These are phyloP conservation scores for Geotrypetes seraphini DNA, from an alignment of 2,797 vertebrate species.

Conservation along the genomic window DNA sequence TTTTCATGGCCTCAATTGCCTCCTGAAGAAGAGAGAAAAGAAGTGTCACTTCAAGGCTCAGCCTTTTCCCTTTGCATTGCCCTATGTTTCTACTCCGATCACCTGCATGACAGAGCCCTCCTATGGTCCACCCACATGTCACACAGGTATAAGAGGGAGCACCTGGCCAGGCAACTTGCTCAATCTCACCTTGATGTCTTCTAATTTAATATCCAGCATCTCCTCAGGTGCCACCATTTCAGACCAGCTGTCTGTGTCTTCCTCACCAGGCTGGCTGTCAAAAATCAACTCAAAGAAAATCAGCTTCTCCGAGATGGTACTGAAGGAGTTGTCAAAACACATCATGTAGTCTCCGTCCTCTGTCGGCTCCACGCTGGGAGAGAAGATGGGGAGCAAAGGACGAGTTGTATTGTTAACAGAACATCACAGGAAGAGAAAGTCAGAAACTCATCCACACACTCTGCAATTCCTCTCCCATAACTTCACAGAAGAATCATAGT, in stretches of 20 bases:
- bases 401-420: background rate
- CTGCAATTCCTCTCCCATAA: too few relatives aligned
- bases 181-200: conserved; percentile 70
- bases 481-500: too few relatives aligned
- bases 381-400: background rate
- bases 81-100: too few relatives aligned
- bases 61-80: too few relatives aligned
- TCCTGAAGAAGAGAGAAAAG: conserved; percentile 32
- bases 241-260: conserved; percentile 46
- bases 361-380: conserved; percentile 66
- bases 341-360: conserved; percentile 74
- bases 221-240: conserved; percentile 48
- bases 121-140: too few relatives aligned
- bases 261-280: conserved; percentile 40
- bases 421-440: background rate
- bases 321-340: conserved; percentile 88
- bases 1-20: conserved; percentile 57
- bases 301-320: conserved; percentile 72
- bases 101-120: too few relatives aligned
- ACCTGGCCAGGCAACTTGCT: too few relatives aligned
- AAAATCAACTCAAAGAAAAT: conserved; percentile 73
- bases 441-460: background rate
- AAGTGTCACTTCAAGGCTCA: too few relatives aligned
- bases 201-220: conserved; percentile 60
- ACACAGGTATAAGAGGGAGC: too few relatives aligned